A percentile compares a stretch with the other conserved stretches of the same genome.
Evolutionary conservation across 2,888 invertebrate species (phyloP).

Genomic region (Apeira syringaria): DNA sequence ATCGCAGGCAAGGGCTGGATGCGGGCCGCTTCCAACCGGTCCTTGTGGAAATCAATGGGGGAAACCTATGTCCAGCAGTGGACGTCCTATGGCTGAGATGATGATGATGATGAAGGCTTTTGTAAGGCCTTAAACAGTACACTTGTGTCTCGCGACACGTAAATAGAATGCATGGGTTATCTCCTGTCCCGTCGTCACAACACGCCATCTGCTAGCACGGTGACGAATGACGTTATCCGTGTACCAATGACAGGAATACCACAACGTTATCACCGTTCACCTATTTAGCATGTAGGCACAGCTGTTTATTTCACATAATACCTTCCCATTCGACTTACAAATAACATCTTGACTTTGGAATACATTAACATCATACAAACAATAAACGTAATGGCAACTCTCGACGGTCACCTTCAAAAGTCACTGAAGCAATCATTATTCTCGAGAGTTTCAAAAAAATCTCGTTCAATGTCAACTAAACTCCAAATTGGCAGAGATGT

Average conservation of each 20-base stretch:
- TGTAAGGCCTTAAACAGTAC: too few relatives aligned
- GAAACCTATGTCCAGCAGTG: too few relatives aligned
- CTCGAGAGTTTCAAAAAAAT: slow-evolving; percentile 16
- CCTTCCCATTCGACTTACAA: slow-evolving; percentile 8
- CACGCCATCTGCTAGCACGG: slow-evolving; percentile 62
- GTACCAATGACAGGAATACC: slow-evolving; percentile 48
- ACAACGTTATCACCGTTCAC: slow-evolving; percentile 20
- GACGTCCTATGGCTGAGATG: too few relatives aligned
- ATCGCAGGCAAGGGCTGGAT: too few relatives aligned
- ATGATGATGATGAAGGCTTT: too few relatives aligned
- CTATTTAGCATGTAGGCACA: slow-evolving; percentile 19
- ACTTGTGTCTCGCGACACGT: slow-evolving; percentile 24
- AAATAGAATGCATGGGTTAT: slow-evolving; percentile 59
- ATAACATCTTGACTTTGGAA: slow-evolving; percentile 17
- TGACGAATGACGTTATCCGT: slow-evolving; percentile 67
- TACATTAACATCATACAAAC: slow-evolving; percentile 17
- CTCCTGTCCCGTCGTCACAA: slow-evolving; percentile 53
- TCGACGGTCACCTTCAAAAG: slow-evolving; percentile 21
- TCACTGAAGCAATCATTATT: slow-evolving; percentile 21
- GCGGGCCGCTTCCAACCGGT: too few relatives aligned
- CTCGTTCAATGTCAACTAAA: slow-evolving; percentile 21
- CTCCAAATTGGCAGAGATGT: slow-evolving; percentile 25
- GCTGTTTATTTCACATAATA: slow-evolving; percentile 13
- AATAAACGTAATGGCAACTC: slow-evolving; percentile 11
- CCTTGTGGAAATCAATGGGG: too few relatives aligned